A percentile compares a stretch with the other conserved stretches of the same genome.
Conservation (phyloP, 2,888 invertebrate genomes). For the Liodrosophila aerea region DNA sequence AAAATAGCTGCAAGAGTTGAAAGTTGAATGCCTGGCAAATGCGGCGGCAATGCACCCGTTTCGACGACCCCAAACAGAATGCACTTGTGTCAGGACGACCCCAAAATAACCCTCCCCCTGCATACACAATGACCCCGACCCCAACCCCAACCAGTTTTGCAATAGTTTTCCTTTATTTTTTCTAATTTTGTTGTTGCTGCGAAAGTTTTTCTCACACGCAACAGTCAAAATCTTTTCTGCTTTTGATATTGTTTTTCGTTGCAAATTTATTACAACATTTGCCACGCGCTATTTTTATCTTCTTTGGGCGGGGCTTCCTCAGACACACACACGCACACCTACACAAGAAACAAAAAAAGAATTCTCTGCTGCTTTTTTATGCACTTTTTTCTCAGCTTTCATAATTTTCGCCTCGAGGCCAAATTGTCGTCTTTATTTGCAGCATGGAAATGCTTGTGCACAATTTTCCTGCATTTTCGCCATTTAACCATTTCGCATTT, state of each 20-base stretch:
- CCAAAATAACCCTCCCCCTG: neutral
- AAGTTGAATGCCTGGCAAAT: slow-evolving; percentile 80
- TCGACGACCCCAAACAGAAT: slow-evolving; percentile 43
- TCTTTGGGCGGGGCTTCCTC: slow-evolving; percentile 66
- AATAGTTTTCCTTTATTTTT: neutral
- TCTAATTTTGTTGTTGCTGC: slow-evolving; percentile 6
- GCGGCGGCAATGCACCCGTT: slow-evolving; percentile 72
- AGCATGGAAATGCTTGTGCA: slow-evolving; percentile 68
- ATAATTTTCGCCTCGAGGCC: slow-evolving; percentile 76
- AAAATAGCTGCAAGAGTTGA: slow-evolving; percentile 71
- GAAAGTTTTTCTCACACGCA: slow-evolving; percentile 67
- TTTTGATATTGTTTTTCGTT: slow-evolving; percentile 69
- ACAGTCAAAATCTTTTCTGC: slow-evolving; percentile 47
- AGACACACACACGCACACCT: slow-evolving; percentile 17
- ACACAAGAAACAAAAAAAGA: neutral
- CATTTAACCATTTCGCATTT: slow-evolving; percentile 58
- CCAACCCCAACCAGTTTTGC: too few relatives aligned
- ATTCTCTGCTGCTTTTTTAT: slow-evolving; percentile 11
- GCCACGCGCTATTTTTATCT: slow-evolving; percentile 60
- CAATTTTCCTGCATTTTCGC: slow-evolving; percentile 45
- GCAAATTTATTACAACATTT: slow-evolving; percentile 75
- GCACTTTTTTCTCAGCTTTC: slow-evolving; percentile 38
- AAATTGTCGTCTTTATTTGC: slow-evolving; percentile 76
- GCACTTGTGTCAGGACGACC: slow-evolving; percentile 35
- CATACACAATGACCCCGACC: neutral